phyloP scores from a whole-genome alignment of 2,113 vertebrate genomes.

The Mustela lutreola region DNA sequence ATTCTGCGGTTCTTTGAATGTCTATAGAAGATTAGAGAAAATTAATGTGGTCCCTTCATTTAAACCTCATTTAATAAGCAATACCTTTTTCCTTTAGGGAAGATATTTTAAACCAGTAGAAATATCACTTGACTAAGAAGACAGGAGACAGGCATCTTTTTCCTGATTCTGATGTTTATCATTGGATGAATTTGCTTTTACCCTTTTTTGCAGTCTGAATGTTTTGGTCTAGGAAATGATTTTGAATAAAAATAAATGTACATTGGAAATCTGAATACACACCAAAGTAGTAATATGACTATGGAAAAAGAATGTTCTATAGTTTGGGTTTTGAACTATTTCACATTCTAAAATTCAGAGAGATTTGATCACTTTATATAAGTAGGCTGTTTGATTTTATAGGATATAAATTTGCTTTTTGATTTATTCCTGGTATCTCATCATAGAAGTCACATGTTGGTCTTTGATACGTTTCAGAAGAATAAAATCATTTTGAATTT shows the following conservation, averaged over 20 bases:
- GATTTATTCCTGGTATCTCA: constrained; percentile 85
- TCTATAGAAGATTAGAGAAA: constrained; percentile 69
- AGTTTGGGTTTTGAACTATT: constrained; percentile 78
- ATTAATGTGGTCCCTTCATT: constrained; percentile 59
- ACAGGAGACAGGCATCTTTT: constrained; percentile 38
- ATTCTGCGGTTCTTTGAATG: constrained; percentile 58
- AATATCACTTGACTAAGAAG: constrained; percentile 56
- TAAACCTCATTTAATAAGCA: constrained; percentile 67
- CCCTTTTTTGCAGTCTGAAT: constrained; percentile 48
- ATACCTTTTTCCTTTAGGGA: constrained; percentile 43
- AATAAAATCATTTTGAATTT: constrained; percentile 86
- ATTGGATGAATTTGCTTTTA: constrained; percentile 71
- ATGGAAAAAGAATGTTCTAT: constrained; percentile 65
- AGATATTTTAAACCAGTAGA: constrained; percentile 49
- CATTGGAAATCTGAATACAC: constrained; percentile 48
- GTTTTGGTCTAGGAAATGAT: constrained; percentile 63
- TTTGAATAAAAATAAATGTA: constrained; percentile 67
- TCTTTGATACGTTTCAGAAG: constrained; percentile 85
- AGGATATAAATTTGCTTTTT: constrained; percentile 85
- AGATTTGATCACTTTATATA: constrained; percentile 82
- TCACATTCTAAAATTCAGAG: constrained; percentile 76
- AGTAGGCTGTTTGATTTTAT: constrained; percentile 81
- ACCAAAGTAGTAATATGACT: constrained; percentile 54
- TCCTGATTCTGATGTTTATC: constrained; percentile 65
- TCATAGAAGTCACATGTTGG: constrained; percentile 83